These are phyloP conservation scores for Ochropleura plecta DNA, from an alignment of 2,888 invertebrate species.

Conservation along the genomic window DNA sequence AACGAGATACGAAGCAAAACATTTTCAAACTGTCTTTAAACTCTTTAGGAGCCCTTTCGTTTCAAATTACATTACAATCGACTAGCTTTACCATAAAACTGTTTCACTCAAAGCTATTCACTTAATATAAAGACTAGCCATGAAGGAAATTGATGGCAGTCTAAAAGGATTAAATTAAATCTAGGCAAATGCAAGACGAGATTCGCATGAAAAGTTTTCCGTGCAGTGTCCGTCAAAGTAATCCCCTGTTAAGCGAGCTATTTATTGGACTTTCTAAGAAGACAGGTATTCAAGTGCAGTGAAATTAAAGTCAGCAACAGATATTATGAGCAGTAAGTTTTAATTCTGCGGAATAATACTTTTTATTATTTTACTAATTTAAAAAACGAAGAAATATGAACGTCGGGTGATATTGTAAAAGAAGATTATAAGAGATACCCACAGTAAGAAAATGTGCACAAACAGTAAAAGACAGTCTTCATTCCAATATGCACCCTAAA, in stretches of 20 bases:
- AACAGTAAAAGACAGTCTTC: not conserved
- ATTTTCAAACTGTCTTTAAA: slow-evolving; percentile 74
- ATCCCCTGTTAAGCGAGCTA: slow-evolving; percentile 22
- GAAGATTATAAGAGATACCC: not conserved
- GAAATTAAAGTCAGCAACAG: slow-evolving; percentile 13
- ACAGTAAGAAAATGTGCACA: not conserved
- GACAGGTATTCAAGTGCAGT: slow-evolving; percentile 7
- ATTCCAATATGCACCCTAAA: not conserved
- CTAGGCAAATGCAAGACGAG: slow-evolving; percentile 19
- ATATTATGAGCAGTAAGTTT: not conserved
- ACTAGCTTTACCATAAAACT: slow-evolving; percentile 28
- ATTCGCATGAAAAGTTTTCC: slow-evolving; percentile 46
- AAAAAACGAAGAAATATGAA: not conserved
- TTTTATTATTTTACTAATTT: not conserved
- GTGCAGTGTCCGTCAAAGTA: slow-evolving; percentile 39
- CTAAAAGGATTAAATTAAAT: slow-evolving; percentile 57
- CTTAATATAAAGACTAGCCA: slow-evolving; percentile 38
- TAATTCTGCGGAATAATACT: not conserved
- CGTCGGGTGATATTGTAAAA: too few relatives aligned
- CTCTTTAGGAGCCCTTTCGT: slow-evolving; percentile 68
- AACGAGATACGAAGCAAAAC: slow-evolving; percentile 76
- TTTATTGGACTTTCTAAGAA: slow-evolving; percentile 11
- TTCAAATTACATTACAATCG: slow-evolving; percentile 49
- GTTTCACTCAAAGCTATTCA: slow-evolving; percentile 42
- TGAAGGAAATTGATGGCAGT: slow-evolving; percentile 41